A percentile compares a stretch with the other conserved stretches of the same genome.
Evolutionary conservation across 2,797 vertebrate genomes (phyloP).

Genomic region (Poeciliopsis infans): DNA sequence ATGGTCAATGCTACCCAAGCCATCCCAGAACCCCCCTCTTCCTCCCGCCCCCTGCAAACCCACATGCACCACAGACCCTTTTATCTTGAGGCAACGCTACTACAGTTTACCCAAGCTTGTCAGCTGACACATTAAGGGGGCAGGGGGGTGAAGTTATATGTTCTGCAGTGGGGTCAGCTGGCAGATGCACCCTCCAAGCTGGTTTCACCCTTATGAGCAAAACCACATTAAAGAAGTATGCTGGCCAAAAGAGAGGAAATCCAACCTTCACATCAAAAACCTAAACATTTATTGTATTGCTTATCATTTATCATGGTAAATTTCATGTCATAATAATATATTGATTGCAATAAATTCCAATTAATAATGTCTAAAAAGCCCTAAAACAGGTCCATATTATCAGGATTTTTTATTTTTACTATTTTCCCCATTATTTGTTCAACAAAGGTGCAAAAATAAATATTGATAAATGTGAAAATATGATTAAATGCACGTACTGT

Average conservation of each 20-base stretch:
- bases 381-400: too few species aligned
- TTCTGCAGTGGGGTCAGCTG: conserved; percentile 64
- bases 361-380: too few species aligned
- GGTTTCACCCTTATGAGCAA: conserved; percentile 39
- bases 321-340: too few species aligned
- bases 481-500: too few species aligned
- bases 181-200: conserved; percentile 61
- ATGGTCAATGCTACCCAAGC: conserved; percentile 41
- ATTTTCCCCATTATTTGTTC: too few species aligned
- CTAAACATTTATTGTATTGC: conserved; percentile 32
- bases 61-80: neutral
- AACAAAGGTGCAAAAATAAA: too few species aligned
- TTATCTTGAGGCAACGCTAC: conserved; percentile 35
- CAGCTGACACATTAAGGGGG: conserved; percentile 47
- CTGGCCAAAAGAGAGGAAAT: conserved; percentile 46
- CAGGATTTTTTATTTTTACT: too few species aligned
- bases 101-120: conserved; percentile 50
- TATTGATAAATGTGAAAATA: too few species aligned
- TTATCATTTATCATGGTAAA: too few species aligned
- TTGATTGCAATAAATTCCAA: too few species aligned
- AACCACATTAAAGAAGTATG: conserved; percentile 22
- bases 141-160: conserved; percentile 7
- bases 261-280: conserved; percentile 59
- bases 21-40: neutral
- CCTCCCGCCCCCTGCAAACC: neutral